Percentiles rank a stretch among this genome's conserved stretches.
Conservation (phyloP, 2,113 vertebrate species). For the Pipra filicauda region DNA sequence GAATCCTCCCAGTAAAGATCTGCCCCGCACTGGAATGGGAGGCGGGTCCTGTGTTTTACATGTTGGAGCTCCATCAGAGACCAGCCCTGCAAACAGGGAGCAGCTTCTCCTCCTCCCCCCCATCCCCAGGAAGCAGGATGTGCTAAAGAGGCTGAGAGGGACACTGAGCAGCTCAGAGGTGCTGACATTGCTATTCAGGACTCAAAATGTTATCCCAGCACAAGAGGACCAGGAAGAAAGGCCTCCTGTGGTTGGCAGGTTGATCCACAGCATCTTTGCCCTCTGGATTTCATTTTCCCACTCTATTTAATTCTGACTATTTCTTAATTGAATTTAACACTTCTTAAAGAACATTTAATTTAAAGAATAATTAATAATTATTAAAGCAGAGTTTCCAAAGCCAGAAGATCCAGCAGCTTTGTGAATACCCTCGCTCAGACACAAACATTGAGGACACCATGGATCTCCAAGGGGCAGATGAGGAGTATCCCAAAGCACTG, state of each 20-base stretch:
- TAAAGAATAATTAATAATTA: neutral
- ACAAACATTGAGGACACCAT: fast-evolving
- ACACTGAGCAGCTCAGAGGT: neutral
- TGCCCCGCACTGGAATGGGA: too few species aligned
- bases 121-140: neutral
- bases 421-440: neutral
- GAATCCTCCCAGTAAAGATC: neutral
- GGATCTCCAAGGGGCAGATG: neutral
- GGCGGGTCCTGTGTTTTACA: neutral
- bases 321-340: neutral
- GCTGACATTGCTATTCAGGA: neutral
- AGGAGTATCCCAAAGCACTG: neutral
- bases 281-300: neutral
- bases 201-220: neutral
- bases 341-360: neutral
- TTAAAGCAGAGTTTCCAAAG: neutral
- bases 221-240: neutral
- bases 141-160: neutral
- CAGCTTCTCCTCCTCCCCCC: neutral
- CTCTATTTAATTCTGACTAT: neutral
- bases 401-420: neutral
- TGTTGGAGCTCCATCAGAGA: neutral
- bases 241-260: neutral
- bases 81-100: neutral
- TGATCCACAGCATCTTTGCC: neutral